These are phyloP conservation scores for Polymixis lichenea DNA, from an alignment of 2,888 invertebrate species.

Conservation along the genomic window DNA sequence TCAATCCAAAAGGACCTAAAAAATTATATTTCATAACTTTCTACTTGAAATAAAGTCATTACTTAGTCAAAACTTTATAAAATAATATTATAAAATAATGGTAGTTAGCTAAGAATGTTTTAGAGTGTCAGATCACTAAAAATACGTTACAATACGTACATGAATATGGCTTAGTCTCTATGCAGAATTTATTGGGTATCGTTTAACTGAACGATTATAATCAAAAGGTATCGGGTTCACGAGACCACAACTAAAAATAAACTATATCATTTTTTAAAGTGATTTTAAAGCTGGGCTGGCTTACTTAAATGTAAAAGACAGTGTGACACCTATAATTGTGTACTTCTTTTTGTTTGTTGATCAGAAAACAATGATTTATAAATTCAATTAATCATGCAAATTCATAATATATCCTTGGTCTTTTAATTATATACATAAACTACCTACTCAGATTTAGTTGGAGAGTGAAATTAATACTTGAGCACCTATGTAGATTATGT, in stretches of 20 bases:
- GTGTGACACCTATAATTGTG: no score
- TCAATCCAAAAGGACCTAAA: neutral
- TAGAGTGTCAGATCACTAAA: conserved; percentile 30
- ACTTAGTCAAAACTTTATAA: neutral
- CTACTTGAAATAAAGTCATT: neutral
- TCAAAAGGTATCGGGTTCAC: conserved; percentile 68
- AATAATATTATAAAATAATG: conserved; percentile 33
- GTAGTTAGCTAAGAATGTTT: conserved; percentile 19
- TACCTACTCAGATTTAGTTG: no score
- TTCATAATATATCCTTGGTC: no score
- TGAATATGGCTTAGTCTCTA: conserved; percentile 57
- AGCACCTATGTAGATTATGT: no score
- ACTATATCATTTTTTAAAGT: conserved; percentile 37
- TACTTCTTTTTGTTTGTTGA: neutral
- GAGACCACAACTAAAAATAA: conserved; percentile 65
- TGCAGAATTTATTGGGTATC: conserved; percentile 70
- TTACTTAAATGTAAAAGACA: conserved; percentile 4
- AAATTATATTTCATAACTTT: neutral
- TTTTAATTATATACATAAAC: no score
- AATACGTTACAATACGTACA: conserved; percentile 46
- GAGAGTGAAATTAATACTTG: neutral
- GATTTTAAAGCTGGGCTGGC: conserved; percentile 18
- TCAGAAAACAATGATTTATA: neutral
- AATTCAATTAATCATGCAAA: neutral
- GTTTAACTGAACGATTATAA: conserved; percentile 69